Evolutionary conservation across 2,113 vertebrate species (phyloP).

Genomic region (Podarcis cretensis): DNA sequence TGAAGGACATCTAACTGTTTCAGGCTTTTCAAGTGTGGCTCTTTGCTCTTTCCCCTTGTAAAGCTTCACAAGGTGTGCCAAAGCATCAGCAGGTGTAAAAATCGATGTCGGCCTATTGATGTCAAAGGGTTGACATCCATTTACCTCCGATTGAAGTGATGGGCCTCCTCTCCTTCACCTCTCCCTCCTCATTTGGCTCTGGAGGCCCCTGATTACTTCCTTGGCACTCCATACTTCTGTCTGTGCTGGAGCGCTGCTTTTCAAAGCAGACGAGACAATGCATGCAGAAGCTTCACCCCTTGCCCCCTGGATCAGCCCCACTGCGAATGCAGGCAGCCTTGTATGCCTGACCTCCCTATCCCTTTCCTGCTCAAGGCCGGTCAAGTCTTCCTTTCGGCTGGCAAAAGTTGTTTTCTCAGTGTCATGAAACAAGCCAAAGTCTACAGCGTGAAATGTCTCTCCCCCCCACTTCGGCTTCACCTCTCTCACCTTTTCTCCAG

Average conservation of each 20-base stretch:
- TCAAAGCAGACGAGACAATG: neutral
- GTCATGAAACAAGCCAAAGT: slow-evolving; percentile 66
- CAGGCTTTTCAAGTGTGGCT: neutral
- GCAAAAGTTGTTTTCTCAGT: slow-evolving; percentile 67
- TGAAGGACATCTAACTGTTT: neutral
- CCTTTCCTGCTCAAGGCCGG: slow-evolving; percentile 7
- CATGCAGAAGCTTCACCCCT: neutral
- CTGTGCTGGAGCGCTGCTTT: neutral
- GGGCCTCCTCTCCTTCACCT: neutral
- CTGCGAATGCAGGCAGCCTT: neutral
- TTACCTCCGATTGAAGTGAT: neutral
- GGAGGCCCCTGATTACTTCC: too few species aligned
- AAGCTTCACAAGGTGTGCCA: neutral
- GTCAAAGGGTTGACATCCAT: neutral
- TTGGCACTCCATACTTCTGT: too few species aligned
- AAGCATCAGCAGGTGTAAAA: neutral
- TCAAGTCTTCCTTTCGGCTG: slow-evolving; percentile 56
- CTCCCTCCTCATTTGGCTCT: neutral
- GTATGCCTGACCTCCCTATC: slow-evolving; percentile 21
- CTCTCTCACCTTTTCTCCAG: slow-evolving; percentile 67
- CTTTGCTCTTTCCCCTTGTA: neutral
- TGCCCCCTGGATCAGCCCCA: neutral
- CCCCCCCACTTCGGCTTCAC: slow-evolving; percentile 52
- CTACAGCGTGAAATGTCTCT: slow-evolving; percentile 65
- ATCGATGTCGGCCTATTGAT: neutral